A percentile compares a stretch with the other conserved stretches of the same genome.
Evolutionary conservation across 2,888 invertebrate species (phyloP).

Genomic region (Trimorus sp.): DNA sequence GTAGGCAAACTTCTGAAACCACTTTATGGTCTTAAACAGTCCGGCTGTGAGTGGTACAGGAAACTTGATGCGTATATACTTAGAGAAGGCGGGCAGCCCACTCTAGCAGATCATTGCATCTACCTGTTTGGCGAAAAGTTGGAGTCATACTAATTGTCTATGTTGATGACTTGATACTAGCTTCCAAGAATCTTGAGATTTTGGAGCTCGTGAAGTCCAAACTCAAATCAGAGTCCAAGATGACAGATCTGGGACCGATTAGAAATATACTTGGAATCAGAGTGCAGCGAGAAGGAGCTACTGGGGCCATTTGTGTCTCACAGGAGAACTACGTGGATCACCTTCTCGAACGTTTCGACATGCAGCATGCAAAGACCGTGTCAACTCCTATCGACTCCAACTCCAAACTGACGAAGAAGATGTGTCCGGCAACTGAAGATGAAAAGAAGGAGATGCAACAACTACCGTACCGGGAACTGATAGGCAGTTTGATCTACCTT

Average conservation of each 20-base stretch:
- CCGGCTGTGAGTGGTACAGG: constrained; percentile 18
- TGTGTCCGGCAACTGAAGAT: constrained; percentile 27
- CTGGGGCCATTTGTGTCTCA: constrained; percentile 49
- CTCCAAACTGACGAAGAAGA: constrained; percentile 54
- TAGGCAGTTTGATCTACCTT: constrained; percentile 26
- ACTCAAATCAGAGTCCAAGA: constrained; percentile 54
- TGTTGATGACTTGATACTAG: constrained; percentile 40
- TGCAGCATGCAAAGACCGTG: constrained; percentile 44
- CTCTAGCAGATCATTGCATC: constrained; percentile 62
- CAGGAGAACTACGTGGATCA: constrained; percentile 43
- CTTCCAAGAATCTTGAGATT: constrained; percentile 39
- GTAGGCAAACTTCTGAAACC: constrained; percentile 55
- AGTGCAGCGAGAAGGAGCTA: constrained; percentile 43
- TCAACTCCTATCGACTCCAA: constrained; percentile 35
- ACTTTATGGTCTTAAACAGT: constrained; percentile 15
- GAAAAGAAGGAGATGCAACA: constrained; percentile 48
- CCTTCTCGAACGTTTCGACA: constrained; percentile 54
- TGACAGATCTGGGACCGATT: constrained; percentile 59
- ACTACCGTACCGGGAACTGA: constrained; percentile 62
- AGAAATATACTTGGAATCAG: constrained; percentile 23
- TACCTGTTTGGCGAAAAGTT: constrained; percentile 41
- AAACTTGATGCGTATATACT: constrained; percentile 35
- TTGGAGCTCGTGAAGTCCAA: constrained; percentile 44
- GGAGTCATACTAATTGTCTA: constrained; percentile 39
- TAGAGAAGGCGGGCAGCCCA: constrained; percentile 18